These are phyloP conservation scores for Chamaea fasciata DNA, from an alignment of 2,113 vertebrate genomes.

Conservation along the genomic window DNA sequence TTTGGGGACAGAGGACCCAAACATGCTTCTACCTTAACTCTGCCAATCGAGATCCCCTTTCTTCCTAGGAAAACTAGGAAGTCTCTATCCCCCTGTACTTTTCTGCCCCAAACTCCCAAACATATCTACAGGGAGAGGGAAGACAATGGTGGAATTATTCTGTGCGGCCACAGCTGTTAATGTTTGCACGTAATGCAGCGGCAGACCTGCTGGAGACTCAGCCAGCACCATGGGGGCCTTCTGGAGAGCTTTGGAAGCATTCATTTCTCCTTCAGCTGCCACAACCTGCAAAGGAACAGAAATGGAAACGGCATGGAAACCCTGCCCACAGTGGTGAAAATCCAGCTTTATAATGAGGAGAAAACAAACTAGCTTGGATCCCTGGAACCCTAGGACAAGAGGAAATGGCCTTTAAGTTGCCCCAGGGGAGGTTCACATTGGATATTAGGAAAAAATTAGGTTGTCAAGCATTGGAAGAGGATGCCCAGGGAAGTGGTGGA, in stretches of 20 bases:
- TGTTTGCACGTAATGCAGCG: slow-evolving; percentile 84
- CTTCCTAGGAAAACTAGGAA: neutral
- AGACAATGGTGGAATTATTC: slow-evolving; percentile 88
- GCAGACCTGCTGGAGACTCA: slow-evolving; percentile 78
- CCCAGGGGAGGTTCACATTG: too few relatives aligned
- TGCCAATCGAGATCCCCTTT: neutral
- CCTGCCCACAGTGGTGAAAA: neutral
- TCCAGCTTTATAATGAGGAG: neutral
- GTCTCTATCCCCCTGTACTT: neutral
- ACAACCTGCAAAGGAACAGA: slow-evolving; percentile 43
- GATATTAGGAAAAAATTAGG: neutral
- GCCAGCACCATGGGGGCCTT: slow-evolving; percentile 80
- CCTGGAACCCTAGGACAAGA: neutral
- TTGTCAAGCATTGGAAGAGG: neutral
- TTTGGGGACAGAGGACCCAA: neutral
- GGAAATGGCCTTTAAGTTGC: neutral
- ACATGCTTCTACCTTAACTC: neutral
- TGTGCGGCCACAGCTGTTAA: slow-evolving; percentile 78
- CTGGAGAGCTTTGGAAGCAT: slow-evolving; percentile 83
- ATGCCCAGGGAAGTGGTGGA: neutral
- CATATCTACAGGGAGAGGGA: slow-evolving; percentile 84
- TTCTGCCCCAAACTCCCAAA: slow-evolving; percentile 62
- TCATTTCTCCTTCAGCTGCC: slow-evolving; percentile 77
- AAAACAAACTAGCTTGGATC: neutral
- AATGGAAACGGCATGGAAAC: neutral